These are phyloP conservation scores for Nestor notabilis DNA, from an alignment of 2,113 vertebrate genomes.

Conservation along the genomic window DNA sequence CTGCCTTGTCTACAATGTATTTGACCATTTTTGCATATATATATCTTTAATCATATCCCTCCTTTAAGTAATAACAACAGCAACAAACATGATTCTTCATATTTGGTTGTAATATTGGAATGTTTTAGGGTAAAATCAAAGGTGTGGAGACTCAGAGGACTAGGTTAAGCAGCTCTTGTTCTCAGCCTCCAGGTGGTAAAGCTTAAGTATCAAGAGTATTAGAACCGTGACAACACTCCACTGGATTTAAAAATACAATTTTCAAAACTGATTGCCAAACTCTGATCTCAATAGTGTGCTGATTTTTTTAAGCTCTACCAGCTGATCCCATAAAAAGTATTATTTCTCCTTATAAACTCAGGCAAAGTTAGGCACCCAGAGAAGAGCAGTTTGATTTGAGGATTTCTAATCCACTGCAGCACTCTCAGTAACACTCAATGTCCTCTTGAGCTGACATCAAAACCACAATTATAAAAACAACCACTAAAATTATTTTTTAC, in stretches of 20 bases:
- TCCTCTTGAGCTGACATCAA: background rate
- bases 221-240: conserved; percentile 38
- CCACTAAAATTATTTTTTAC: background rate
- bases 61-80: background rate
- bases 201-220: conserved; percentile 1
- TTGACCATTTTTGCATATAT: background rate
- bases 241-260: conserved; percentile 55
- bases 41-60: background rate
- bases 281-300: conserved; percentile 31
- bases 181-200: conserved; percentile 51
- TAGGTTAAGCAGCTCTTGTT: conserved; percentile 31
- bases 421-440: background rate
- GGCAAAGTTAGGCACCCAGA: background rate
- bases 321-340: conserved; percentile 20
- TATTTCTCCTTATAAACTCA: background rate
- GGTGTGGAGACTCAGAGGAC: background rate
- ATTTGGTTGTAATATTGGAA: background rate
- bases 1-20: background rate
- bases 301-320: background rate
- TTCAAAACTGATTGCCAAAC: conserved; percentile 53
- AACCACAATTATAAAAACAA: background rate
- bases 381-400: background rate
- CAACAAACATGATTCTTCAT: background rate
- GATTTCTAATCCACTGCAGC: background rate
- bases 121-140: background rate